phyloP scores from a whole-genome alignment of 2,113 vertebrate species.

The Girardinichthys multiradiatus region DNA sequence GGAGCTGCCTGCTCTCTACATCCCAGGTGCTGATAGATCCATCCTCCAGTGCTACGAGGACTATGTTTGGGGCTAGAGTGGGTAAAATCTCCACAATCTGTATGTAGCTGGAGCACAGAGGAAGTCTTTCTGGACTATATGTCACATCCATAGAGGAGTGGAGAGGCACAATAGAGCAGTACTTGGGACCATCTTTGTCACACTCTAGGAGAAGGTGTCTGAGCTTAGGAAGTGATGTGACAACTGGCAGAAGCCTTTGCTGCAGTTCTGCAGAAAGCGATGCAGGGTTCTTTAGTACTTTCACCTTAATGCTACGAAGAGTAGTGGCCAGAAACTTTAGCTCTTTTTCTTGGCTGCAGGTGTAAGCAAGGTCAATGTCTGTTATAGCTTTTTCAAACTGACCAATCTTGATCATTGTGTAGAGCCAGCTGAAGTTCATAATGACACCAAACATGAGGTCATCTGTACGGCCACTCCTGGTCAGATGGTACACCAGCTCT shows the following conservation, averaged over 20 bases:
- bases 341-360: slow-evolving; percentile 93
- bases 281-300: slow-evolving; percentile 90
- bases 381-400: slow-evolving; percentile 94
- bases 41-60: slow-evolving; percentile 94
- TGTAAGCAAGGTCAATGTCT: slow-evolving; percentile 95
- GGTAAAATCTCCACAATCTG: slow-evolving; percentile 96
- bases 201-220: slow-evolving; percentile 96
- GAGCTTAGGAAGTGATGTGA: slow-evolving; percentile 95
- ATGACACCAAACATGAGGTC: slow-evolving; percentile 96
- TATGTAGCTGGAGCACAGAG: slow-evolving; percentile 91
- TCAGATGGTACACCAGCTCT: slow-evolving; percentile 93
- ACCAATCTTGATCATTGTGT: slow-evolving; percentile 98
- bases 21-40: slow-evolving; percentile 99
- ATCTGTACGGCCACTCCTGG: slow-evolving; percentile 90
- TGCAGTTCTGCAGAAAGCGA: slow-evolving; percentile 96
- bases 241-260: slow-evolving; percentile 94
- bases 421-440: slow-evolving; percentile 99
- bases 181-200: slow-evolving; percentile 98
- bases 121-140: slow-evolving; percentile 94
- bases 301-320: slow-evolving; percentile 90
- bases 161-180: slow-evolving; percentile 96
- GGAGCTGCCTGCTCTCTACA: slow-evolving; percentile 90
- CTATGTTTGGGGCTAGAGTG: slow-evolving; percentile 90
- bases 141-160: slow-evolving; percentile 98
- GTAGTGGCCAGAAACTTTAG: slow-evolving; percentile 95